phyloP scores from a whole-genome alignment of 2,113 vertebrate genomes.

The Manacus vitellinus region DNA sequence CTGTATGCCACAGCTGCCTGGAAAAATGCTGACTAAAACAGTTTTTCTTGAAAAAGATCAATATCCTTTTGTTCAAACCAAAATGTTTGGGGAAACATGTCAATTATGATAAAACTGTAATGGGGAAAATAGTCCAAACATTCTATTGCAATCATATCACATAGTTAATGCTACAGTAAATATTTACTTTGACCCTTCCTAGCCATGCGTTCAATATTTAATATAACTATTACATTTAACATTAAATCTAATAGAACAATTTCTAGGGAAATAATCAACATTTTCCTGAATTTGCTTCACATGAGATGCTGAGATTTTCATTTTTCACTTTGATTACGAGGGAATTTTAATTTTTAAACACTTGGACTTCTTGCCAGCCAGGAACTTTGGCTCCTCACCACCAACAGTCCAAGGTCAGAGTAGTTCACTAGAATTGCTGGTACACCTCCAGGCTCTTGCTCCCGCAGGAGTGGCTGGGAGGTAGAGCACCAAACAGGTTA shows the following conservation, averaged over 20 bases:
- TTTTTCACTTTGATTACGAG: background rate
- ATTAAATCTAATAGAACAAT: background rate
- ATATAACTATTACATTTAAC: background rate
- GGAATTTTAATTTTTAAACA: slow-evolving; percentile 1
- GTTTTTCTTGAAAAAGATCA: background rate
- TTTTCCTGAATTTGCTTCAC: background rate
- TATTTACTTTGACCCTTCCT: slow-evolving; percentile 26
- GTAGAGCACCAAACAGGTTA: background rate
- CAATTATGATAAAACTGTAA: background rate
- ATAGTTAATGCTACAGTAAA: slow-evolving; percentile 22
- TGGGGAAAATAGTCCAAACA: background rate
- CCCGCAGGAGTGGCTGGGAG: background rate
- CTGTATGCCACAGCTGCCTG: background rate
- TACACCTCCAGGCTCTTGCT: background rate
- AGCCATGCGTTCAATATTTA: background rate
- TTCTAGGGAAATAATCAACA: background rate
- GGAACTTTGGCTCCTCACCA: background rate
- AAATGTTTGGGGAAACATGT: slow-evolving; percentile 46
- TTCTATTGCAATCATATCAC: background rate
- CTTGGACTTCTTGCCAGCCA: background rate
- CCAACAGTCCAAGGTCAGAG: background rate
- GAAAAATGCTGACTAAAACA: background rate
- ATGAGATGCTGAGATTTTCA: background rate
- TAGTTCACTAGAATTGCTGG: background rate
- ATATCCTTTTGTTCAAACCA: background rate